These are phyloP conservation scores for Halesus radiatus DNA, from an alignment of 1,140 invertebrate species.

Conservation along the genomic window DNA sequence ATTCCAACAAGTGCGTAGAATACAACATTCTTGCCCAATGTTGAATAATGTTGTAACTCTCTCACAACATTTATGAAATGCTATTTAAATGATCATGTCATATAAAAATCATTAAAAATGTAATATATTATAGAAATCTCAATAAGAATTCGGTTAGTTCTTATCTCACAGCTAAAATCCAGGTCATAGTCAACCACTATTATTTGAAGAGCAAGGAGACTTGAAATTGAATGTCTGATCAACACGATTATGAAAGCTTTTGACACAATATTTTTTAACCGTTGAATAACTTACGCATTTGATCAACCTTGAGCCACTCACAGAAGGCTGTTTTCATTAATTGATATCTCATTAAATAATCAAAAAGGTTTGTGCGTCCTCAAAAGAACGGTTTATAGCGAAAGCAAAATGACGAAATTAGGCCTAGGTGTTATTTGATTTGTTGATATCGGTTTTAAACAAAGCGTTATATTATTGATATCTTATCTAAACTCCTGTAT, in stretches of 20 bases:
- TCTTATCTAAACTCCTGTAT: too few species aligned
- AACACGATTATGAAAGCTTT: not conserved
- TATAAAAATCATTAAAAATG: not conserved
- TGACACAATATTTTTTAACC: too few species aligned
- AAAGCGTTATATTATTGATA: too few species aligned
- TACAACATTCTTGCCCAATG: not conserved
- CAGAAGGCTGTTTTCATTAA: not conserved
- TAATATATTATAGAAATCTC: not conserved
- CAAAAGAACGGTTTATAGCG: too few species aligned
- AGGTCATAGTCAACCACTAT: not conserved
- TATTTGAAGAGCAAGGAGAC: conserved; percentile 1
- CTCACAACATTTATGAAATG: not conserved
- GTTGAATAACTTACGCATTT: not conserved
- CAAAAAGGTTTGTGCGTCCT: not conserved
- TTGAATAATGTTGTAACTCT: not conserved
- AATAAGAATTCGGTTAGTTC: not conserved
- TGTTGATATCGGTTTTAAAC: too few species aligned
- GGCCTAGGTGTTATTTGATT: too few species aligned
- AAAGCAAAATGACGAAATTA: too few species aligned
- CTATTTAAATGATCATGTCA: not conserved
- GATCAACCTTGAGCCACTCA: not conserved
- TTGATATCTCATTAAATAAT: not conserved
- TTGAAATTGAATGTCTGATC: not conserved
- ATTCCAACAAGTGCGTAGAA: too few species aligned
- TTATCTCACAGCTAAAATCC: not conserved